Evolutionary conservation across 2,113 vertebrate genomes (phyloP), one percentile per base, ranked within the genome.

Genomic region (Malaclemys terrapin): DNA sequence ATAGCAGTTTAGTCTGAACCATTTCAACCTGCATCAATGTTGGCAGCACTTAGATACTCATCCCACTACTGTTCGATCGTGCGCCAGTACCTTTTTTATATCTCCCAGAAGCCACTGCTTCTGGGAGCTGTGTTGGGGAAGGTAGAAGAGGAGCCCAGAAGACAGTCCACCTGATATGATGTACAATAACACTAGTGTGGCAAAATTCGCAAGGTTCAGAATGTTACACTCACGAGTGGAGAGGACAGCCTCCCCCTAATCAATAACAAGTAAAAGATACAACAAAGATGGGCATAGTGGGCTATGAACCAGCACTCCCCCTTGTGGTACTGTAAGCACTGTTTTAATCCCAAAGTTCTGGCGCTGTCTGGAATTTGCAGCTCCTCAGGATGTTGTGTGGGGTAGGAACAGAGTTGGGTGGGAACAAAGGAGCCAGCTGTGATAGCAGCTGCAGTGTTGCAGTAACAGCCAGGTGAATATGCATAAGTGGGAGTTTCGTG

Each of bases 181-280:
- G 12, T 78, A 47, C 75, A 76, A 16, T 27, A 22, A 10, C 35
- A 49, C 0, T 0, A 2, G 17, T 3, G 6, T 76, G 42, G 5
- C 52, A 84, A 57, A 25, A 24, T 89, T 89, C 4, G 2, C 62
- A 9, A 20, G 24, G 16, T 10, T 47, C 24, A n/a, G 4, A 8
- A 5, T 1, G 11, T 9, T 75, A 22, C 35, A 38, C 65, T 38
- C 65, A n/a, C 8, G 1, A 38, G 35, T 69, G 65, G 35, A 24
- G 38, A 45, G 22, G 22, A 45, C 38, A 25, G 24, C 38, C 11
- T 76, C 6, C 25, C 3, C 22, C 75, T 45, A 25, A 47, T 45
- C 22, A n/a, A 38, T 20, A 72, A 72, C 72, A 0, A 0, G 2
- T 50, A 17, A 79, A 69, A 75, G 0, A 0, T 0, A 0, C 10